Percentiles rank a stretch among this genome's conserved stretches.
These are phyloP conservation scores for Ornithorhynchus anatinus DNA, from an alignment of 2,113 vertebrate genomes.

Conservation along the genomic window DNA sequence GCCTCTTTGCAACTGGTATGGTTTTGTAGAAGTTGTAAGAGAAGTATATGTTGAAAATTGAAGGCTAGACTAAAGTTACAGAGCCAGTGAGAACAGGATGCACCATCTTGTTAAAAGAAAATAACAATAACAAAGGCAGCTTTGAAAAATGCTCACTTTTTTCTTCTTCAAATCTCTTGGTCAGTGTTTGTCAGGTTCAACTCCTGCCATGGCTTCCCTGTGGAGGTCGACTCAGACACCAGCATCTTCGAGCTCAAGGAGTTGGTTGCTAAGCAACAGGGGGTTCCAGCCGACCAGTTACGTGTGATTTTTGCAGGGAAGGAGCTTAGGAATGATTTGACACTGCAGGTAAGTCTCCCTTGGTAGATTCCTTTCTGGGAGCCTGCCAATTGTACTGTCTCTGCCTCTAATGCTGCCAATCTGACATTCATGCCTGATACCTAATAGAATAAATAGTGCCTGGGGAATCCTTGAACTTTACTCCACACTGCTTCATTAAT, in stretches of 20 bases:
- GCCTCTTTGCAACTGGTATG: too few species aligned
- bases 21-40: too few species aligned
- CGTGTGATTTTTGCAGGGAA: slow-evolving; percentile 83
- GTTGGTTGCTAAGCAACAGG: slow-evolving; percentile 78
- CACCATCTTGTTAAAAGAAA: too few species aligned
- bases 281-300: slow-evolving; percentile 79
- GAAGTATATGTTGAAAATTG: too few species aligned
- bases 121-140: background rate
- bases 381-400: slow-evolving; percentile 41
- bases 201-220: slow-evolving; percentile 79
- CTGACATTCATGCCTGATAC: slow-evolving; percentile 73
- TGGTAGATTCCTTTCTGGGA: slow-evolving; percentile 35
- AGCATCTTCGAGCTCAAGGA: slow-evolving; percentile 82
- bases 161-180: slow-evolving; percentile 9
- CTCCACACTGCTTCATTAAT: slow-evolving; percentile 84
- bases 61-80: too few species aligned
- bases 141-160: background rate
- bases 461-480: slow-evolving; percentile 89
- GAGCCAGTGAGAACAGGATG: too few species aligned
- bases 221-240: slow-evolving; percentile 72
- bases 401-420: slow-evolving; percentile 55
- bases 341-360: slow-evolving; percentile 78
- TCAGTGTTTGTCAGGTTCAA: slow-evolving; percentile 86
- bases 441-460: slow-evolving; percentile 82
- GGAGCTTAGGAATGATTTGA: slow-evolving; percentile 80